Evolutionary conservation across 1,140 invertebrate species (phyloP).

Genomic region (Tenebrio molitor): DNA sequence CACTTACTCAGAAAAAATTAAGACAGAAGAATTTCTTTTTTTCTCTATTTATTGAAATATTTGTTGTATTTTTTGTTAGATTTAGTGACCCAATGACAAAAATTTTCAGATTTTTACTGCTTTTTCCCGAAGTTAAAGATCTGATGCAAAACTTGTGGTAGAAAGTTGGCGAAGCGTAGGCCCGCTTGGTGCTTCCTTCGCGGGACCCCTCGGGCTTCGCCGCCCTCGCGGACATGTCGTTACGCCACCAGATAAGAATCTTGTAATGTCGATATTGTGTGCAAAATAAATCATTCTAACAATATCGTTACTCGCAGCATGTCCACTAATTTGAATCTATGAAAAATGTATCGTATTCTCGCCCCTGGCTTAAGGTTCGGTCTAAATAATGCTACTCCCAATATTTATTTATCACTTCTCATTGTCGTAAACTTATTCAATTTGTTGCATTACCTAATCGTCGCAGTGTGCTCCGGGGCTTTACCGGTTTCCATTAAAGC

Average conservation of each 20-base stretch:
- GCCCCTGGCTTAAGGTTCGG: constrained; percentile 4
- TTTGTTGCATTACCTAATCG: constrained; percentile 4
- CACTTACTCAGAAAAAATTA: too few species aligned
- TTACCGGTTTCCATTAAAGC: not conserved
- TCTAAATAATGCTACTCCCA: not conserved
- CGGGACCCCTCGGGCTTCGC: not conserved
- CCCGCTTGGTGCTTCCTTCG: too few species aligned
- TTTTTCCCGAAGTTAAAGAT: too few species aligned
- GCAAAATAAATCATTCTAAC: constrained; percentile 3
- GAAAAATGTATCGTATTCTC: constrained; percentile 8
- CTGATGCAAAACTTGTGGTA: too few species aligned
- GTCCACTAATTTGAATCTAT: not conserved
- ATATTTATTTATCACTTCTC: constrained; percentile 3
- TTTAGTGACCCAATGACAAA: too few species aligned
- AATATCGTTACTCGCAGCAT: not conserved
- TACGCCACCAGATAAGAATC: not conserved
- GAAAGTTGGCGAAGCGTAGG: too few species aligned
- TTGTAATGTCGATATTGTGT: not conserved
- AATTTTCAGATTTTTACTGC: too few species aligned
- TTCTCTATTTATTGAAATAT: too few species aligned
- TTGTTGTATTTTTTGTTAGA: too few species aligned
- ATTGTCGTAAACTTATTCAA: constrained; percentile 3
- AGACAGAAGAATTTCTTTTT: too few species aligned
- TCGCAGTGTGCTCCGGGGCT: not conserved
- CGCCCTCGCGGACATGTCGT: not conserved